Conservation (phyloP, 2,113 vertebrate genomes). For the Mobula hypostoma region DNA sequence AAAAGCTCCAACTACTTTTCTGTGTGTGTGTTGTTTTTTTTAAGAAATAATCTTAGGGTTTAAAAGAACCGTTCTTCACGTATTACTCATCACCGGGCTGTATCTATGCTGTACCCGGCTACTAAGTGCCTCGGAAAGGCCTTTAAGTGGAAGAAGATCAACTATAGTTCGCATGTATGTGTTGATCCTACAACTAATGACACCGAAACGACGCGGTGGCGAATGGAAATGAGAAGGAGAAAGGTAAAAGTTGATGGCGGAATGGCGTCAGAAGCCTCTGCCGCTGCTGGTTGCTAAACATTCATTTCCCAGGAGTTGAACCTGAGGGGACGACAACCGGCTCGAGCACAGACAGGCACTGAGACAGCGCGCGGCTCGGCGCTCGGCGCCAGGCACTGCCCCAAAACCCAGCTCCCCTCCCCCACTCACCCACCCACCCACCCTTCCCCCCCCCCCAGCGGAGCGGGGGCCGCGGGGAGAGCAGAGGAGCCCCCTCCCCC, state of each 20-base stretch:
- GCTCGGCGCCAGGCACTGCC: neutral
- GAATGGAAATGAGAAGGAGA: neutral
- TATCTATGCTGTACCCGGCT: too few relatives aligned
- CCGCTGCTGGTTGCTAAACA: neutral
- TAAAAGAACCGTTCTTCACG: slow-evolving; percentile 14
- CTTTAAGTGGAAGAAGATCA: neutral
- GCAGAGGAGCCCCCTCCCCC: neutral
- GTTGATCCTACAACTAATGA: slow-evolving; percentile 14
- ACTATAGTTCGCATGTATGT: slow-evolving; percentile 6
- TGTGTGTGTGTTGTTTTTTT: neutral
- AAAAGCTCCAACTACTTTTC: slow-evolving; percentile 23
- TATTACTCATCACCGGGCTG: neutral
- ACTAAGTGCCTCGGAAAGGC: neutral
- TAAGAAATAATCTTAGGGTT: neutral
- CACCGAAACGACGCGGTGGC: slow-evolving; percentile 27
- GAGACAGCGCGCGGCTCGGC: slow-evolving; percentile 37
- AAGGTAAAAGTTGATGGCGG: slow-evolving; percentile 26
- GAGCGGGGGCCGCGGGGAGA: too few relatives aligned
- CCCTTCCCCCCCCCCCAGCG: neutral
- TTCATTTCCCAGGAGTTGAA: slow-evolving; percentile 11
- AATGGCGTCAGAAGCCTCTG: neutral
- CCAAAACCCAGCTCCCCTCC: too few relatives aligned
- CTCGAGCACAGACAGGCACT: slow-evolving; percentile 41
- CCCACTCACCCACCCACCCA: neutral
- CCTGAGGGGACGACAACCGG: slow-evolving; percentile 35